Base-by-base conservation (phyloP, 2,113 vertebrate genomes). In the Anarhynchus alexandrinus region DNA sequence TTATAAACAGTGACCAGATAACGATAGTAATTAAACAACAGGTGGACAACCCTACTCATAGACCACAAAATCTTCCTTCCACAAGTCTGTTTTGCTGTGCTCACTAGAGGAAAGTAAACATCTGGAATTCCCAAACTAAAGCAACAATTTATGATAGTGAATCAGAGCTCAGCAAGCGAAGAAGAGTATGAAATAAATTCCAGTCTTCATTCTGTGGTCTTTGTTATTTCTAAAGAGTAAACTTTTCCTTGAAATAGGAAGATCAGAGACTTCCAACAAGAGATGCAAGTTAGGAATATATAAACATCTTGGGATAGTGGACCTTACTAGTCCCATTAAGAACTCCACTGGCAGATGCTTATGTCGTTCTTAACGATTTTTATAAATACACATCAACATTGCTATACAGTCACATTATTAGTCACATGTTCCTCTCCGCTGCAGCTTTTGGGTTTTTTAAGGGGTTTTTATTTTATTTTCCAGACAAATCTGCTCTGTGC, bases 141-240 rank as follows among this genome's bases (percentile, higher is more conserved):
- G 58, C 20, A 86, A 93, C 57, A 17, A 57, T 90, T 92, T 92
- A 36, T 55, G 29, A 57, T 61, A 5, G 42, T 67, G 45, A 94
- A 80, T 90, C 86, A 94, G 10, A 76, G 32, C 13, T 82, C 59
- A 91, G 40, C 30, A 69, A 88, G 55, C 1, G 62, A 72, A 85
- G 22, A 55, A 36, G 10, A 58, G 17, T 30, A 88, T 30, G 22
- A 92, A 92, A 93, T 29, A 90, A 83, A 86, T 87, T 81, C 62
- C 43, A 51, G 43, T 69, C 54, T 86, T 94, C 76, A 82, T 66
- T 62, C 57, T 84, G 30, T 45, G 8, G 1, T 73, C 38, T 76
- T 78, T 91, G 64, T 90, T 94, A 70, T 94, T 94, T 90, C 91
- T 88, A 86, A 87, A 38, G 43, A 73, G 12, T 58, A 42, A 93